Percentiles rank a stretch among this genome's conserved stretches.
phyloP scores from a whole-genome alignment of 2,113 vertebrate species.

The Callopanchax toddi region DNA sequence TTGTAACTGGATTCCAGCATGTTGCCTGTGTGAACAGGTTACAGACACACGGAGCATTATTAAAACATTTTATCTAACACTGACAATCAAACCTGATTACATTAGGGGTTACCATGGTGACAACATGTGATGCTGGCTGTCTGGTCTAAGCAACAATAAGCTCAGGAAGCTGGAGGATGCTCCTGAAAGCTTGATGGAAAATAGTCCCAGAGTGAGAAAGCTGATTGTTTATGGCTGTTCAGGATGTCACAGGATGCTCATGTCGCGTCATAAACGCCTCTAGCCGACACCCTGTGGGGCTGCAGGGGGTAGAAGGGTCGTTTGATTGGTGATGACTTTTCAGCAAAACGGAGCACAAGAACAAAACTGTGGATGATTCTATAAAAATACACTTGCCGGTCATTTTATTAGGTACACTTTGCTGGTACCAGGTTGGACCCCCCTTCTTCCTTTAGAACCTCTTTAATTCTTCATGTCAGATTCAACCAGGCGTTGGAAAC shows the following conservation, averaged over 20 bases:
- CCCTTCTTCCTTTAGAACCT: too few species aligned
- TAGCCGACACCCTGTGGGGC: conserved; percentile 14
- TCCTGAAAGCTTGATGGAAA: background rate
- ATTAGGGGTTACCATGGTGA: conserved; percentile 42
- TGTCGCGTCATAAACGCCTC: conserved; percentile 39
- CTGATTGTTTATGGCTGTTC: background rate
- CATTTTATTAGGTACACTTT: too few species aligned
- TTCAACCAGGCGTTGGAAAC: too few species aligned
- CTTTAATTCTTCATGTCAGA: too few species aligned
- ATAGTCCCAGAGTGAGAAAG: background rate
- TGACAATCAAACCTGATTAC: conserved; percentile 23
- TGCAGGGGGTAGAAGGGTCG: background rate
- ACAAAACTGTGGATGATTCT: background rate
- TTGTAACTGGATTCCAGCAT: too few species aligned
- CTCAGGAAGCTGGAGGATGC: background rate
- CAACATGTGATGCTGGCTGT: background rate
- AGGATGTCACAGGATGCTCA: conserved; percentile 42
- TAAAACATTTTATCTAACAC: background rate
- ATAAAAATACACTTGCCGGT: too few species aligned
- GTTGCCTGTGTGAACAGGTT: background rate
- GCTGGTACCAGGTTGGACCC: too few species aligned
- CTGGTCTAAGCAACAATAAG: conserved; percentile 20
- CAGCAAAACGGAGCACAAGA: background rate
- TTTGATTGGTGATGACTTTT: background rate
- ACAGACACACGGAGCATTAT: background rate